Evolutionary conservation across 2,113 vertebrate genomes (phyloP).

Genomic region (Patagioenas fasciata): DNA sequence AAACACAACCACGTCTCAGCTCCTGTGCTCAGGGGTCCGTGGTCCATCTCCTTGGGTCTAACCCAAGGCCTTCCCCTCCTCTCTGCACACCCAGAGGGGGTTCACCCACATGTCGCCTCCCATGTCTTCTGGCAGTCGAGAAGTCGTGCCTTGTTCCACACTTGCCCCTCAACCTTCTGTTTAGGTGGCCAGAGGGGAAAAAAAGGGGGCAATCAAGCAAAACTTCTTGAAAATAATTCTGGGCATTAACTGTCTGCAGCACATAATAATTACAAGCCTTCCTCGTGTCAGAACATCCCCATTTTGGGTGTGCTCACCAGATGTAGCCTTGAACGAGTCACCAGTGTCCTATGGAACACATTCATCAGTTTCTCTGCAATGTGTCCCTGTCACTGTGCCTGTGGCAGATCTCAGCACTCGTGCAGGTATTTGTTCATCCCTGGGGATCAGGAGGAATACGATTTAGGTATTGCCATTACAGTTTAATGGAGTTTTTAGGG

Average conservation of each 20-base stretch:
- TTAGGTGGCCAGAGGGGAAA: not conserved
- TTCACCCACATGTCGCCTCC: not conserved
- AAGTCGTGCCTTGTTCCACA: not conserved
- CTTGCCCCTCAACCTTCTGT: not conserved
- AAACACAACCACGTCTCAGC: too few relatives aligned
- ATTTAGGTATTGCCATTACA: constrained; percentile 20
- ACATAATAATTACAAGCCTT: not conserved
- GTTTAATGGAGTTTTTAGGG: not conserved
- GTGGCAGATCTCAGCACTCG: not conserved
- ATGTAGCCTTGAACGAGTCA: not conserved
- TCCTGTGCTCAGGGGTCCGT: too few relatives aligned
- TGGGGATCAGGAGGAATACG: not conserved
- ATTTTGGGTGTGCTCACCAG: not conserved
- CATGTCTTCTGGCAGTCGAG: not conserved
- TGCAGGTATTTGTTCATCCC: constrained; percentile 14
- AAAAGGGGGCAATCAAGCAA: not conserved
- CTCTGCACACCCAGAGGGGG: not conserved
- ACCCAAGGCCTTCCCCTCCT: not conserved
- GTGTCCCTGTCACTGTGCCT: not conserved
- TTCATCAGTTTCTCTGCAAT: not conserved
- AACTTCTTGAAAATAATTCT: not conserved
- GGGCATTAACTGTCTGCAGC: not conserved
- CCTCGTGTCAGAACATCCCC: not conserved
- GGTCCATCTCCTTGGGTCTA: not conserved
- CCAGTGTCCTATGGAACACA: not conserved